Base-by-base conservation (phyloP, 2,888 invertebrate genomes). In the Gastracanthus pulcherrimus region DNA sequence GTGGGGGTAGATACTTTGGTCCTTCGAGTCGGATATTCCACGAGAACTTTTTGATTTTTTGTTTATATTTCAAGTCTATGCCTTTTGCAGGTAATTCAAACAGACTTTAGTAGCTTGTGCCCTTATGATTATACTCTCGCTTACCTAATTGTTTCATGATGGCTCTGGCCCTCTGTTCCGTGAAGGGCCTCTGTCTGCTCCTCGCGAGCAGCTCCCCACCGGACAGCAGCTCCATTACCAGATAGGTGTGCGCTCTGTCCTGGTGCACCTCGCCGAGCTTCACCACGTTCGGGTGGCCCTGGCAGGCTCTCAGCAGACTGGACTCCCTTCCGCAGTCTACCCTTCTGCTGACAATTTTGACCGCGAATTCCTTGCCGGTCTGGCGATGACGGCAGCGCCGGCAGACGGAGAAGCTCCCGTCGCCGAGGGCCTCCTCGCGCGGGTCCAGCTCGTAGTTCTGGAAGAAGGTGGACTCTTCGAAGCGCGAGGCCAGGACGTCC, bases 341-440 rank as follows among this genome's bases (percentile, higher is more conserved):
- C 67, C 94, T 93, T 70, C 94, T 92, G 85, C 94, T 95, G 11
- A 96, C 94, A 72, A 98, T 97, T 93, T 98, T 98, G 16, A 98
- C 98, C 3, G 98, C 98, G 90, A 94, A 98, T 82, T 95, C 95
- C 86, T 94, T 94, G 31, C 95, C 95, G 0, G 96, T 96, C 82
- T 94, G 93, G 82, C 95, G 94, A 87, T 97, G 94, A 6, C 94
- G 93, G 89, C 98, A 98, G 86, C 95, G 93, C 82, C 97, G 94
- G 90, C 98, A 98, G 0, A 98, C 95, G 0, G 97, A 97, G 90
- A 96, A 98, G 11, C 97, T 96, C 0, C 98, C 98, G 88, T 97
- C 97, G 0, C 98, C 98, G 0, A 98, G 92, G 3, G 71, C 45
- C 0, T 94, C 94, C 62, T 94, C 94, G 82, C 93, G 94, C 36